Evolutionary conservation across 2,113 vertebrate genomes (phyloP), one percentile per base, ranked within the genome.

Genomic region (Chaetorhynchus papuensis): DNA sequence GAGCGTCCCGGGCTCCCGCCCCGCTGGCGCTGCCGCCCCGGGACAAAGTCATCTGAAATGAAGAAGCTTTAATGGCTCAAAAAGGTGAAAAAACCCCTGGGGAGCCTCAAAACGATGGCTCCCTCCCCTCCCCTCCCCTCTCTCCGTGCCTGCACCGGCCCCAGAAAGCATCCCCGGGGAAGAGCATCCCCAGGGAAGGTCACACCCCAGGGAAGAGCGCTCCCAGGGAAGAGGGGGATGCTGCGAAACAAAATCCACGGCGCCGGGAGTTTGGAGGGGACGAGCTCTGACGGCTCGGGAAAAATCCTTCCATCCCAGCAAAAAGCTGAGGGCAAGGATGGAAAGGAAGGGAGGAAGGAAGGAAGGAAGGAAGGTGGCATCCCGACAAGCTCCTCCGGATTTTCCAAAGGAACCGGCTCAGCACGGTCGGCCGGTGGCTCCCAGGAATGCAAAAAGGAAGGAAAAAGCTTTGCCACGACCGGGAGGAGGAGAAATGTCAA

Each of bases 51-150:
- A 50, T 60, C 81, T 56, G 63, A 96, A 97, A 95, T 56, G 78
- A 88, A 93, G 92, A 88, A 88, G 85, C 71, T 66, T 66, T 30
- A 42, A 86, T 2, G 35, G 90, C 92, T 96, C 88, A 84, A 88
- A 92, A 83, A 66, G 39, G 69, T 77, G 68, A 84, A 81, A 91
- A 86, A 75, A 59, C 2, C 21, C 85, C 53, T 2, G 3, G 69
- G 4, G 54, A 75, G 87, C 69, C 88, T 83, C 90, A 88, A 95
- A 96, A 95, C 1, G 7, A 92, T 47, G 60, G 60, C 76, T 92
- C 84, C 16, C 63, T 33, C 41, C 61, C 39, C 59, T 4, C 27
- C 84, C 16, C 63, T 33, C 41, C 61, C 39, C 59, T 4, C 27
- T 45, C 66, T 70, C 56, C 0, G 1, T 0, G 10, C 15, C 74